These are phyloP conservation scores for western clawed frog (Xenopus tropicalis) DNA, from an alignment of 2,113 vertebrate species.

Conservation along the genomic window UCB_Xtro_10.0 CM004443.2:162763501-162764000, in stretches of 20 bases:
- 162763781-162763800: conserved; percentile 96
- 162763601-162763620: too few species aligned
- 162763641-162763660: too few species aligned
- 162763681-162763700: too few species aligned
- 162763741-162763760: too few species aligned
- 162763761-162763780: conserved; percentile 68
- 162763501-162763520: conserved; percentile 97
- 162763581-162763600: background rate
- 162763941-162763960: too few species aligned
- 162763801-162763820: conserved; percentile 96
- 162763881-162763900: conserved; percentile 97
- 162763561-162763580: conserved; percentile 65
- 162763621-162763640: too few species aligned
- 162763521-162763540: conserved; percentile 93
- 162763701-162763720: too few species aligned
- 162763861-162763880: conserved; percentile 91
- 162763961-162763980: too few species aligned
- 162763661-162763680: too few species aligned
- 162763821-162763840: conserved; percentile 93
- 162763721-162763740: too few species aligned
- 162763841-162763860: conserved; percentile 94
- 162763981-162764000: too few species aligned
- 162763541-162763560: conserved; percentile 96
- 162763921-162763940: too few species aligned
- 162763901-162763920: background rate